phyloP scores from a whole-genome alignment of 2,797 vertebrate species.

The Pangasius macronema region DNA sequence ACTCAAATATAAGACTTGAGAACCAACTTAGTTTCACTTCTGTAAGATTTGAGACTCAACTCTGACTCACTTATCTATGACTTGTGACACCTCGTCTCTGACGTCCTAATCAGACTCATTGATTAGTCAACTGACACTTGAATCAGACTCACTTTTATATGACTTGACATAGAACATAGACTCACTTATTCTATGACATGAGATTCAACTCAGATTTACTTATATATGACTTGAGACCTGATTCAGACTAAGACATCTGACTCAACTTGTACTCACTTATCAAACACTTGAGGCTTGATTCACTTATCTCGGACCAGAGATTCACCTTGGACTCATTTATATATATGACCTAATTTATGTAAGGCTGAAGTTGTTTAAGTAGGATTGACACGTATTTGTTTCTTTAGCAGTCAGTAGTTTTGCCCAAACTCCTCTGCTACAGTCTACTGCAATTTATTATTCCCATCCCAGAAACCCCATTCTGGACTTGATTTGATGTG shows the following conservation, averaged over 20 bases:
- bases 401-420: conserved; percentile 2
- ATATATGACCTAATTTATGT: neutral
- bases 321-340: neutral
- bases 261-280: neutral
- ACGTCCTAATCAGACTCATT: neutral
- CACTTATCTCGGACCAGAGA: neutral
- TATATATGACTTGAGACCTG: no score
- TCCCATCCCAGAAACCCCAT: neutral
- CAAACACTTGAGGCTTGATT: neutral
- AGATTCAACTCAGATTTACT: neutral
- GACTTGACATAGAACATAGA: neutral
- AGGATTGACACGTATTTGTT: neutral
- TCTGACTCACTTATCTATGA: neutral
- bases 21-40: neutral
- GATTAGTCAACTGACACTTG: no score
- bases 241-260: neutral
- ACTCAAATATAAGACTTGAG: neutral
- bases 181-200: neutral
- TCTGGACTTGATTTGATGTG: conserved; percentile 6
- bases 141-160: neutral
- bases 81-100: neutral
- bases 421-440: neutral
- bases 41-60: neutral
- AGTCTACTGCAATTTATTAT: conserved; percentile 9
- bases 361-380: neutral